Evolutionary conservation across 2,113 vertebrate species (phyloP).

Genomic region (Phaethon lepturus): DNA sequence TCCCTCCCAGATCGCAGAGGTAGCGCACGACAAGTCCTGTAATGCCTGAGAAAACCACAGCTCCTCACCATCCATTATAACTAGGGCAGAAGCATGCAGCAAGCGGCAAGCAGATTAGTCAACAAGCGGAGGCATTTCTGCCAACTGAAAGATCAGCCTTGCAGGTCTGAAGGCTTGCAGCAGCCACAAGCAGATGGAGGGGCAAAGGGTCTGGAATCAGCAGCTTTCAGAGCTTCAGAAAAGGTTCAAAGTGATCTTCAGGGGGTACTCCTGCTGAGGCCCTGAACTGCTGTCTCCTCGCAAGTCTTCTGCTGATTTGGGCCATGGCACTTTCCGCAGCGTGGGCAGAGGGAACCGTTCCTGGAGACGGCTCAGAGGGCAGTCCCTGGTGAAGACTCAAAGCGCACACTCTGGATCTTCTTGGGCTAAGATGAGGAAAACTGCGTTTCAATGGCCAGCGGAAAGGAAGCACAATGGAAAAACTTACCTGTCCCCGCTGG

Average conservation of each 20-base stretch:
- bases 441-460: slow-evolving; percentile 52
- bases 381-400: slow-evolving; percentile 76
- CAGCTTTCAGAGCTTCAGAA: slow-evolving; percentile 25
- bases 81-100: neutral
- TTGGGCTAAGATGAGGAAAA: slow-evolving; percentile 82
- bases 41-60: neutral
- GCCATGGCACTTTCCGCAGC: slow-evolving; percentile 10
- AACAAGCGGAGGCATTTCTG: neutral
- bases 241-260: slow-evolving; percentile 17
- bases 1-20: neutral
- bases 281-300: slow-evolving; percentile 36
- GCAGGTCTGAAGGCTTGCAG: neutral
- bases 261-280: neutral
- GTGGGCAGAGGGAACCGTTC: slow-evolving; percentile 55
- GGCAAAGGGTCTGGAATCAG: neutral
- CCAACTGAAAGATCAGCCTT: neutral
- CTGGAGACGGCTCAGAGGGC: slow-evolving; percentile 67
- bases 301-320: slow-evolving; percentile 35
- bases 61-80: neutral
- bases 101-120: neutral
- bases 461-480: neutral
- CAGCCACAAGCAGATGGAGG: neutral
- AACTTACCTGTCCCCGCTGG: neutral
- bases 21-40: neutral
- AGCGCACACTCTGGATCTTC: slow-evolving; percentile 73